Conservation (phyloP, 2,113 vertebrate genomes). For the Catharus bicknelli region DNA sequence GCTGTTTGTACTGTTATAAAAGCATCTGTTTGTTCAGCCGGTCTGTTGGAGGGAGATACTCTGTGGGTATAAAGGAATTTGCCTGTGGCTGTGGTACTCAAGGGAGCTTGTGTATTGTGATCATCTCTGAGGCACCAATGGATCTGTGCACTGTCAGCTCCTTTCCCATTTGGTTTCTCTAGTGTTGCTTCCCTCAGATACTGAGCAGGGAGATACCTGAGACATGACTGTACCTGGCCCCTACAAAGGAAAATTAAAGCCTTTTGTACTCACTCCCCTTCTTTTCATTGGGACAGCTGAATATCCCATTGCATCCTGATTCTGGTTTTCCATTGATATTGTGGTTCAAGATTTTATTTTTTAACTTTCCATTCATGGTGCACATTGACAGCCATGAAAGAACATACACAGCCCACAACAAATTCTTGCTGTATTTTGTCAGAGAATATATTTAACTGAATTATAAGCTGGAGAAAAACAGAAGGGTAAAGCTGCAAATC, state of each 20-base stretch:
- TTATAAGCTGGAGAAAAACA: neutral
- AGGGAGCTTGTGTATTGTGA: neutral
- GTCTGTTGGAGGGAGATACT: neutral
- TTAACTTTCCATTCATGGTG: neutral
- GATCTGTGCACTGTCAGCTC: neutral
- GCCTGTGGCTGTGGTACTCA: neutral
- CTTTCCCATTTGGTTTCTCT: neutral
- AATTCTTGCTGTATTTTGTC: neutral
- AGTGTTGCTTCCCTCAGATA: neutral
- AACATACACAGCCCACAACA: neutral
- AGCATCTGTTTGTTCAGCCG: neutral
- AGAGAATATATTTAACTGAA: neutral
- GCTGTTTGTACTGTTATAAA: neutral
- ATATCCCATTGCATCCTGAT: neutral
- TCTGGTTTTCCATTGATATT: neutral
- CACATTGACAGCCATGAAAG: neutral
- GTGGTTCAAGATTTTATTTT: neutral
- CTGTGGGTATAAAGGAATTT: accelerated
- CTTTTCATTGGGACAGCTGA: neutral
- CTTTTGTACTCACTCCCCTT: neutral
- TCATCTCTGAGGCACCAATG: neutral
- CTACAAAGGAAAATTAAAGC: neutral
- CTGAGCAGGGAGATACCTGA: neutral
- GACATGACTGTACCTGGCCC: neutral
- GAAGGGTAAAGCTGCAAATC: neutral